Evolutionary conservation across 2,797 vertebrate species (phyloP).

Genomic region (Eidolon dupreanum): DNA sequence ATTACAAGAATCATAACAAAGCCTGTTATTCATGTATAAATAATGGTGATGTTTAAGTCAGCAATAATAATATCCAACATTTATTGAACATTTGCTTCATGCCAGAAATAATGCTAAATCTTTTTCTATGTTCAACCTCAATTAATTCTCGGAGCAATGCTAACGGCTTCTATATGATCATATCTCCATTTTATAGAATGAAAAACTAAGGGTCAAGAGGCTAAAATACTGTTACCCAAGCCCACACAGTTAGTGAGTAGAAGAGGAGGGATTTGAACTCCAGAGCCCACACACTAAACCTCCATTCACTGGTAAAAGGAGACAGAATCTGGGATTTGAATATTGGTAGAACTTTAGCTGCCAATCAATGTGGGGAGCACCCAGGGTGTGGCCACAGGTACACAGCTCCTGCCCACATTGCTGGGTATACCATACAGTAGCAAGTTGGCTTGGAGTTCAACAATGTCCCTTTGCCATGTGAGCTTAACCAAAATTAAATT

Average conservation of each 20-base stretch:
- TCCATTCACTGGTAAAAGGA: neutral
- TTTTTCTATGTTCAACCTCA: neutral
- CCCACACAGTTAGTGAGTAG: neutral
- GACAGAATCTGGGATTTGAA: neutral
- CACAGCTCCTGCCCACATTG: neutral
- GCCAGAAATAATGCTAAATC: slow-evolving; percentile 16
- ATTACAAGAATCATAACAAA: neutral
- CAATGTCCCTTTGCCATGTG: neutral
- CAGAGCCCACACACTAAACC: neutral
- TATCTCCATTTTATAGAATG: neutral
- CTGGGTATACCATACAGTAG: neutral
- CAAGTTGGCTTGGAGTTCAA: neutral
- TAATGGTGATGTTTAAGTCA: neutral
- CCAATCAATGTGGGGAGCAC: neutral
- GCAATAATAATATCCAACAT: neutral
- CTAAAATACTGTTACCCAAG: neutral
- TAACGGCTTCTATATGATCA: neutral
- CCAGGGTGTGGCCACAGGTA: neutral
- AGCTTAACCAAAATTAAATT: neutral
- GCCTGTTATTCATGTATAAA: neutral
- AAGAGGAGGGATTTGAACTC: neutral
- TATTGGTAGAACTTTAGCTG: neutral
- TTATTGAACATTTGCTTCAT: slow-evolving; percentile 6
- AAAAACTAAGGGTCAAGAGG: neutral
- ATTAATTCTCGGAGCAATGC: neutral